Evolutionary conservation across 2,888 invertebrate species (phyloP).

Genomic region (Arctia plantaginis): DNA sequence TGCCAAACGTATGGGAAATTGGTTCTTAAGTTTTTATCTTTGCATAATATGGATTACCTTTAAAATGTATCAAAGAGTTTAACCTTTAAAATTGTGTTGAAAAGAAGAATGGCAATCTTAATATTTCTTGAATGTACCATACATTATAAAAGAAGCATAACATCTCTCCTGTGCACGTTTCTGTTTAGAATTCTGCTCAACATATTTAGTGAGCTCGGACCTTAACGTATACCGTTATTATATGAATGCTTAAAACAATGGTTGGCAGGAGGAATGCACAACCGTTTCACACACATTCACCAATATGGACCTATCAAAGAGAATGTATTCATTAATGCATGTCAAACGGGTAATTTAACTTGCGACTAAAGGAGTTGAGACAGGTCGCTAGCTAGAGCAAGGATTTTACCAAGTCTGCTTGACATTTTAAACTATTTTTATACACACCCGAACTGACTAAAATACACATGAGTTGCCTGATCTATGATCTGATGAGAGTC

Average conservation of each 20-base stretch:
- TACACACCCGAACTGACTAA: background rate
- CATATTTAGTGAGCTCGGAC: slow-evolving; percentile 4
- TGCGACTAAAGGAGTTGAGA: background rate
- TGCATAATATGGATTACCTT: too few relatives aligned
- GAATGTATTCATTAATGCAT: slow-evolving; percentile 2
- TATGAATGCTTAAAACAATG: slow-evolving; percentile 8
- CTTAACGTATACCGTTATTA: slow-evolving; percentile 11
- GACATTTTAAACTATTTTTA: background rate
- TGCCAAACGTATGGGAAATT: too few relatives aligned
- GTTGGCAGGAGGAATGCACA: slow-evolving; percentile 5
- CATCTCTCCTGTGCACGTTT: background rate
- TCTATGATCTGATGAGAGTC: too few relatives aligned
- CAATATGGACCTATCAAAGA: background rate
- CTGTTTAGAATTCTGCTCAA: slow-evolving; percentile 10
- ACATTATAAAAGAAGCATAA: background rate
- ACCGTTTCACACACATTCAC: background rate
- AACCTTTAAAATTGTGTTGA: too few relatives aligned
- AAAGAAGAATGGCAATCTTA: too few relatives aligned
- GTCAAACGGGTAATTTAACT: background rate
- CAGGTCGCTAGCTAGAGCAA: background rate
- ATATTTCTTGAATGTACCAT: too few relatives aligned
- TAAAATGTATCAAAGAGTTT: too few relatives aligned
- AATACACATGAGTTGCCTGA: too few relatives aligned
- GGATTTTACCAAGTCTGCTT: background rate
- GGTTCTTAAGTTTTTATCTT: too few relatives aligned